Conservation (phyloP, 2,888 invertebrate species). For the Dinocampus coccinellae region DNA sequence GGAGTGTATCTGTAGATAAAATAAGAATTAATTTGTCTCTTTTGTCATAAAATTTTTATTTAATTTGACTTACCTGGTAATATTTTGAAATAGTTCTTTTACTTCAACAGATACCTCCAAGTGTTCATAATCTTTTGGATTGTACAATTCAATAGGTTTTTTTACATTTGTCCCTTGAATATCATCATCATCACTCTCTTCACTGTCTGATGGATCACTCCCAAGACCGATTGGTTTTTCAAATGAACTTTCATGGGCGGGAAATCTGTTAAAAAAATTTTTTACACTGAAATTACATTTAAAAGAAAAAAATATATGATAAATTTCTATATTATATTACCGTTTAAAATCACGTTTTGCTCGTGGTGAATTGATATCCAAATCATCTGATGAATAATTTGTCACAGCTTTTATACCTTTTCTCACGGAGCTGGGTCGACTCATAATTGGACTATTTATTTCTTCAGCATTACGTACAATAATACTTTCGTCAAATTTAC, state of each 20-base stretch:
- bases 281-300: neutral
- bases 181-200: constrained; percentile 64
- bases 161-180: constrained; percentile 51
- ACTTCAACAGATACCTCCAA: constrained; percentile 86
- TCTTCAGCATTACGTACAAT: constrained; percentile 73
- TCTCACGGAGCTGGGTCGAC: constrained; percentile 47
- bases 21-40: neutral
- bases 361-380: constrained; percentile 52
- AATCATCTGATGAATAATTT: constrained; percentile 26
- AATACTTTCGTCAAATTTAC: constrained; percentile 73
- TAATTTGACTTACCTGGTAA: constrained; percentile 77
- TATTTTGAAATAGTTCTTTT: constrained; percentile 93
- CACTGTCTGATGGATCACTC: constrained; percentile 63
- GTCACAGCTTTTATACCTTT: constrained; percentile 39
- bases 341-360: constrained; percentile 47
- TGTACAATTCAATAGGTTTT: constrained; percentile 72
- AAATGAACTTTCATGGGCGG: constrained; percentile 46
- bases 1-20: constrained; percentile 83
- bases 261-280: constrained; percentile 40
- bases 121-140: constrained; percentile 87
- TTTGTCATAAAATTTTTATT: neutral
- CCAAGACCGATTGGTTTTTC: constrained; percentile 52
- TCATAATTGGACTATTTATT: constrained; percentile 71
- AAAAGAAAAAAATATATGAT: neutral
- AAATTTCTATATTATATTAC: constrained; percentile 27